A percentile compares a stretch with the other conserved stretches of the same genome.
phyloP scores from a whole-genome alignment of 2,113 vertebrate species.

The Chamaea fasciata region DNA sequence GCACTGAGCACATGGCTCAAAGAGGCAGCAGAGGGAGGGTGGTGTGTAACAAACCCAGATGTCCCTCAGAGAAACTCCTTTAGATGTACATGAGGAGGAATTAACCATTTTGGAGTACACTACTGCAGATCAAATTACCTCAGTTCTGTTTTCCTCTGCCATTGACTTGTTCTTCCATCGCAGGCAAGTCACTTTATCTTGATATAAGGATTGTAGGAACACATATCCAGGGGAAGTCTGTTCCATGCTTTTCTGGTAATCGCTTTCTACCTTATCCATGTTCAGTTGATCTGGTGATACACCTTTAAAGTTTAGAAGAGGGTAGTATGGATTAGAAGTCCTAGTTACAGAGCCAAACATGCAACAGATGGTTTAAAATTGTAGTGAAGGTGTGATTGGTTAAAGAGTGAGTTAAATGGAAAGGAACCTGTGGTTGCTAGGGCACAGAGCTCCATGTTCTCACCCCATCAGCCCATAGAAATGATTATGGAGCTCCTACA shows the following conservation, averaged over 20 bases:
- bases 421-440: neutral
- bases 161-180: neutral
- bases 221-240: neutral
- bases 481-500: neutral
- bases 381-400: neutral
- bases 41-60: neutral
- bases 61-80: neutral
- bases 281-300: neutral
- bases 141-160: neutral
- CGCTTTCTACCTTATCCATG: neutral
- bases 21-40: neutral
- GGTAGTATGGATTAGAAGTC: neutral
- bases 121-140: neutral
- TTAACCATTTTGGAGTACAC: neutral
- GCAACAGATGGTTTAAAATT: neutral
- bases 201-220: neutral
- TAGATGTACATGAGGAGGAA: neutral
- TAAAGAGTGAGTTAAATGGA: neutral
- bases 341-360: neutral
- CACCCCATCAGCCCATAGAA: neutral
- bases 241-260: neutral
- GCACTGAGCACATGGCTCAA: neutral
- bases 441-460: neutral
- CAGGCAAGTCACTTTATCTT: neutral
- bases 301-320: neutral